Base-by-base conservation (phyloP, 2,797 vertebrate species). In the Acanthurus leucopareius region DNA sequence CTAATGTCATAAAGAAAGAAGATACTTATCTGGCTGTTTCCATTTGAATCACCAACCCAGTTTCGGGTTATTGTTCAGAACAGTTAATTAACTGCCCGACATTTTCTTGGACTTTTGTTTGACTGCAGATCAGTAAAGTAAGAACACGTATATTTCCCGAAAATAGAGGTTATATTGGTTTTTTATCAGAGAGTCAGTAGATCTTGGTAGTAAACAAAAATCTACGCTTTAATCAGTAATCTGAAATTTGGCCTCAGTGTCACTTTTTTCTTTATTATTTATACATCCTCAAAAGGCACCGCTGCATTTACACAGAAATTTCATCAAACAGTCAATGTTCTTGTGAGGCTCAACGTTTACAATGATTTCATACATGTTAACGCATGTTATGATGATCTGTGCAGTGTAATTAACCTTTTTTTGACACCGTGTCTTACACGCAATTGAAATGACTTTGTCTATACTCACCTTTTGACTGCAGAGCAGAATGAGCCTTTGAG, bases 391-490 rank as follows among this genome's bases (percentile, higher is more conserved):
- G 62, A 32, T 49, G 53, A 79, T 74, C 53, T 42, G 44, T 82
- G 80, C 66, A 14, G 62, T 73, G 65, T 69, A 84, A 88, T 87
- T 86, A 89, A 85, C 78, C 74, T 85, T 79, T 65, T 81, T 86
- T 54, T 78, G 73, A 88, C 75, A 77, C 5, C 2, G 67, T 69
- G 80, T 77, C 32, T 77, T 58, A 61, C 51, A 62, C 17, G 14
- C 13, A 73, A 68, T 81, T 69, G 3, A 63, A 80, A 77, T 65
- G 9, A 83, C 68, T 85, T 84, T 67, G n/a, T 84, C 40, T 62
- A 17, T 61, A 89, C 96, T 96, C 94, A 98, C 98, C 97, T 96
- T 97, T 96, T 65, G 96, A 96, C 84, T 94, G 96, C 67, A 95
- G 88, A 68, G 91, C 93, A 89, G 93, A 84, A 77, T 90, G 69